A percentile compares a stretch with the other conserved stretches of the same genome.
Conservation (phyloP, 2,797 vertebrate genomes). For the Melanotaenia nigrans region DNA sequence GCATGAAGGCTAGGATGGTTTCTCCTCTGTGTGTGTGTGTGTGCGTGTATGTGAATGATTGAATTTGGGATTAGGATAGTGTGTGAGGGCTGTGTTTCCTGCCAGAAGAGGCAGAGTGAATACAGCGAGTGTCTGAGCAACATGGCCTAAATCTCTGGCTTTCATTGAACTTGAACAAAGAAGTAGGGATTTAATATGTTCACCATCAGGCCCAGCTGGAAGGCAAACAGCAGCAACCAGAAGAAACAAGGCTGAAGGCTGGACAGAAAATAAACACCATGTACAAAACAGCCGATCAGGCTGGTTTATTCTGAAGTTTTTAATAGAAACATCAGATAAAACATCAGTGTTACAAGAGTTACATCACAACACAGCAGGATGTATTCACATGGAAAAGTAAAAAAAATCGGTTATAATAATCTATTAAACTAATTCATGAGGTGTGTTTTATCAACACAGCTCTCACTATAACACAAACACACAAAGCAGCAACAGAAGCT, state of each 20-base stretch:
- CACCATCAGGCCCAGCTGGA: slow-evolving; percentile 48
- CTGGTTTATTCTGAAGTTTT: not conserved
- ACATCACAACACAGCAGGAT: not conserved
- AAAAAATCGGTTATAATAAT: not conserved
- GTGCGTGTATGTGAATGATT: slow-evolving; percentile 29
- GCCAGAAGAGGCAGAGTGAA: slow-evolving; percentile 52
- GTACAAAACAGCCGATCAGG: slow-evolving; percentile 5
- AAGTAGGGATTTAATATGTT: slow-evolving; percentile 53
- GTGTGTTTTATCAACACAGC: not conserved
- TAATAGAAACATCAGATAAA: not conserved
- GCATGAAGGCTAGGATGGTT: slow-evolving; percentile 67
- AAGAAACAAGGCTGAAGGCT: slow-evolving; percentile 24
- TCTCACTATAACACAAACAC: no score
- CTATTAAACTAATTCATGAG: not conserved
- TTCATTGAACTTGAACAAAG: slow-evolving; percentile 65
- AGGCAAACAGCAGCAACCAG: slow-evolving; percentile 37
- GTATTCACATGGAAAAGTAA: not conserved
- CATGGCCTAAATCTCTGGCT: slow-evolving; percentile 66
- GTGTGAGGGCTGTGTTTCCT: slow-evolving; percentile 50
- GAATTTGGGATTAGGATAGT: slow-evolving; percentile 55
- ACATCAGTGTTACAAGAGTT: not conserved
- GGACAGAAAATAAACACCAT: slow-evolving; percentile 19
- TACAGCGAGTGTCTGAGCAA: slow-evolving; percentile 44
- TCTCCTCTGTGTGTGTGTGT: slow-evolving; percentile 46
- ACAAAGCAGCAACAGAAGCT: not conserved